Base-by-base conservation (phyloP, 2,888 invertebrate genomes). In the Andrena camellia region DNA sequence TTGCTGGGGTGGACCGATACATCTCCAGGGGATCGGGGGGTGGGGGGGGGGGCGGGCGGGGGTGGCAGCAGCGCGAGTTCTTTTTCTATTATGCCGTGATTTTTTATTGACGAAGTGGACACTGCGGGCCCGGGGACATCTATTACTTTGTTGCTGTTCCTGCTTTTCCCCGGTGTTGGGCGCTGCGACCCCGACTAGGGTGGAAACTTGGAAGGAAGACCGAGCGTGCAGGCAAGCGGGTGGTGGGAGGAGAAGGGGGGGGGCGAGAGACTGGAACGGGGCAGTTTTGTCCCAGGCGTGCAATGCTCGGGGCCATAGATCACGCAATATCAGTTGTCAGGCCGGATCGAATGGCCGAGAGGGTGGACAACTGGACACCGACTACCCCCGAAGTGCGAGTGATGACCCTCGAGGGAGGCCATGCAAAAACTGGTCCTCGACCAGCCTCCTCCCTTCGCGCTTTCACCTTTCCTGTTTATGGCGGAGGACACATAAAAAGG, bases 41-140 rank as follows among this genome's bases (percentile, higher is more conserved):
- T 1, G 26, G 59, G 62, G 26, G 57, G 59, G 76, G 62, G 78
- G 42, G 66, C 23, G 74, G 26, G 13, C 13, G 42, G 42, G 42
- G 42, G 42, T 17, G 23, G 7, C 17, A 5, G 33, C 3, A 17
- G 80, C 86, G 66, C 85, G 81, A 86, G 80, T 88, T 87, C 90
- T 89, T 90, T 93, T 92, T 93, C 93, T 93, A 93, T 93, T 92
- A 93, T 88, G 88, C 90, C 89, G 92, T 92, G 93, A 94, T 94
- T 94, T 93, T 94, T 94, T 94, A 94, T 94, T 94, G 93, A 93
- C 93, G 93, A 93, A 93, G 92, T 92, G 92, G 92, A 92, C 93
- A 91, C 90, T 89, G 88, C 89, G 90, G 86, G 88, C 86, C 87
- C 80, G 62, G 90, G 90, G 92, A 92, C 93, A 93, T 94, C 93